Base-by-base conservation (phyloP, 2,888 invertebrate species). In the Eilema depressum region DNA sequence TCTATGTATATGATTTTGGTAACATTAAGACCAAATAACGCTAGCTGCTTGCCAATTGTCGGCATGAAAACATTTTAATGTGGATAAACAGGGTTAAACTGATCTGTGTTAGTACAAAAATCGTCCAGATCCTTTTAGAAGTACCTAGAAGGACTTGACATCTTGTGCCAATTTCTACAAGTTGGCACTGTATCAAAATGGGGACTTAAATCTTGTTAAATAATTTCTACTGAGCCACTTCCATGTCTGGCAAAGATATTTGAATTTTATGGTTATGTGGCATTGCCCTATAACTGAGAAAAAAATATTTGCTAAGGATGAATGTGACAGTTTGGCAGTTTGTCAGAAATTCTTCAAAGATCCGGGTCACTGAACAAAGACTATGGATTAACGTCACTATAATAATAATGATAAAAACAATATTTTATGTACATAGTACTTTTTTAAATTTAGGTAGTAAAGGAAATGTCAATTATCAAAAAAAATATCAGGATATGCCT, bases 131-230 rank as follows among this genome's bases (percentile, higher is more conserved):
- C 70, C 41, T 74, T n/a, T 71, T 63, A 66, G 63, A 28, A 65
- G 14, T 28, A 33, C n/a, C 68, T 80, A 73, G 20, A 69, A 73
- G 74, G 73, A 75, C 37, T 56, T 28, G 26, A 5, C 14, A 12
- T 63, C 30, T 72, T 61, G 74, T 75, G 82, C 85, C 83, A 84
- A 81, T 80, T 81, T 69, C 66, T 60, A 65, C 66, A n/a, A 60
- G 11, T 79, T 86, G 86, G 86, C 84, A 79, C 25, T 14, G 11
- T 73, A 57, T 78, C 83, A 83, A 77, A 71, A 75, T 60, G 59
- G 70, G 68, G 69, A 70, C 73, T 56, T 79, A 76, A 78, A 80
- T 85, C 71, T 76, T 74, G 53, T 14, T 78, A 69, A 79, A 69
- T 75, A 59, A 75, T 79, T 77, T 76, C 74, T 77, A 41, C n/a